These are phyloP conservation scores for Iguana delicatissima DNA, from an alignment of 2,797 vertebrate species.

Conservation along the genomic window DNA sequence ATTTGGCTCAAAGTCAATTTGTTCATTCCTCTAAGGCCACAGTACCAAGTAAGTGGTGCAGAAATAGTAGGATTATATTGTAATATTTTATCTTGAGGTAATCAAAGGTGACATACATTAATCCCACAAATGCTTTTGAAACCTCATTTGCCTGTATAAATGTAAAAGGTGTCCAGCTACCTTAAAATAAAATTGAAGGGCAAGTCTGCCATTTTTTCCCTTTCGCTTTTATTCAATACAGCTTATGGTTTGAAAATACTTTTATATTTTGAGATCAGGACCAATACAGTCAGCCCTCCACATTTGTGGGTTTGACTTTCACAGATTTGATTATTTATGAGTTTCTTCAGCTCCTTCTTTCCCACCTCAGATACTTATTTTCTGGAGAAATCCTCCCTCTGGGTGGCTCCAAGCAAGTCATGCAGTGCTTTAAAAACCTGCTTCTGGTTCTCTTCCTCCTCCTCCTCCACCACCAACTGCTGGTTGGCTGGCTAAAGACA, in stretches of 20 bases:
- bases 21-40: constrained; percentile 55
- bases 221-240: constrained; percentile 20
- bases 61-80: constrained; percentile 70
- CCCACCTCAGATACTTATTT: too few species aligned
- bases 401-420: too few species aligned
- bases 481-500: too few species aligned
- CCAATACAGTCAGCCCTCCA: not conserved
- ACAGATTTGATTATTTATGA: too few species aligned
- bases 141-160: constrained; percentile 56
- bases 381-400: too few species aligned
- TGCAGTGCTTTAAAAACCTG: too few species aligned
- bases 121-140: constrained; percentile 67
- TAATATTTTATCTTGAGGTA: constrained; percentile 71
- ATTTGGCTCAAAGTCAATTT: constrained; percentile 62
- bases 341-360: too few species aligned
- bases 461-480: too few species aligned
- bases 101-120: constrained; percentile 70
- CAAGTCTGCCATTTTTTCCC: constrained; percentile 39
- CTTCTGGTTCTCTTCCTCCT: too few species aligned
- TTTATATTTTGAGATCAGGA: constrained; percentile 4
- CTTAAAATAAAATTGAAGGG: constrained; percentile 52
- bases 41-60: constrained; percentile 62
- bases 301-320: too few species aligned
- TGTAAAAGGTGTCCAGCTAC: constrained; percentile 50
- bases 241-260: constrained; percentile 24